These are phyloP conservation scores for Alsophila aescularia DNA, from an alignment of 2,888 invertebrate species.

Conservation along the genomic window DNA sequence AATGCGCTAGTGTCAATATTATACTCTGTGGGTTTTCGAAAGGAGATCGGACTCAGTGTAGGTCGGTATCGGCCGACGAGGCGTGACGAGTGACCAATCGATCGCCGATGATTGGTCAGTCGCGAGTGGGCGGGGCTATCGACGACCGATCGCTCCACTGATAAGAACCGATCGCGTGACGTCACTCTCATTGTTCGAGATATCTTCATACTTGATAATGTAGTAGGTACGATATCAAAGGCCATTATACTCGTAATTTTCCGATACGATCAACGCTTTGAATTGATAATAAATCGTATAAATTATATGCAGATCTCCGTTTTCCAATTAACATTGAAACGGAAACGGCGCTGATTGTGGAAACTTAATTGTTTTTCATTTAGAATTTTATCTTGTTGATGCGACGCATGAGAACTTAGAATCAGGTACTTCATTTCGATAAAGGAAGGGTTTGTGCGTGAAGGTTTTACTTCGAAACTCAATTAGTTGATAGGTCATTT, in stretches of 20 bases:
- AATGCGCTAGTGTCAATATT: constrained; percentile 7
- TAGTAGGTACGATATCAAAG: constrained; percentile 8
- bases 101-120: constrained; percentile 69
- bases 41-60: constrained; percentile 4
- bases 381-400: background rate
- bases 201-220: constrained; percentile 8
- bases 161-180: constrained; percentile 56
- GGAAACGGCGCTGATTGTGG: constrained; percentile 12
- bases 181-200: constrained; percentile 41
- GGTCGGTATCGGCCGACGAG: constrained; percentile 24
- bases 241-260: constrained; percentile 26
- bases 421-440: background rate
- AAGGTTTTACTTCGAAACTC: background rate
- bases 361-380: constrained; percentile 18
- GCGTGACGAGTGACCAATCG: constrained; percentile 69
- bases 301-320: constrained; percentile 24
- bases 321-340: constrained; percentile 22
- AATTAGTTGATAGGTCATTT: no score
- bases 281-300: constrained; percentile 26
- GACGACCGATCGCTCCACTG: constrained; percentile 45
- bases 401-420: constrained; percentile 1
- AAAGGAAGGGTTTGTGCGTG: background rate
- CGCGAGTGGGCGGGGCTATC: constrained; percentile 72
- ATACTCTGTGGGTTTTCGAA: constrained; percentile 8
- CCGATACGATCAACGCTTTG: constrained; percentile 24